A percentile compares a stretch with the other conserved stretches of the same genome.
Conservation (phyloP, 2,888 invertebrate species). For the Beris morrisii region DNA sequence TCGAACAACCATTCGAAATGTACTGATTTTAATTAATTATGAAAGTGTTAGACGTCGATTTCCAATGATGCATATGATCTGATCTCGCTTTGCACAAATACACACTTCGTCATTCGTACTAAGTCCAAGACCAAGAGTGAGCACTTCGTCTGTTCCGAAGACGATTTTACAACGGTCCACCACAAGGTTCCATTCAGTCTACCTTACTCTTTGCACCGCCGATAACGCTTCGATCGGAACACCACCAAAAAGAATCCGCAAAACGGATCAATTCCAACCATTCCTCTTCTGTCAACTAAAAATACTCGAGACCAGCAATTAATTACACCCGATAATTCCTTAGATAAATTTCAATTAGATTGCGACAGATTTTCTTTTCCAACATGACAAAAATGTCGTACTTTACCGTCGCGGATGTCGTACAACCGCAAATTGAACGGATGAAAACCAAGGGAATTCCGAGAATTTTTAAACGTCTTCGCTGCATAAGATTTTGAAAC, state of each 20-base stretch:
- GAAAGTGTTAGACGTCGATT: too few relatives aligned
- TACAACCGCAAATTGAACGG: slow-evolving; percentile 20
- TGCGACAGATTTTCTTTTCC: slow-evolving; percentile 34
- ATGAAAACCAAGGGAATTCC: slow-evolving; percentile 15
- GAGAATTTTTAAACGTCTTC: slow-evolving; percentile 15
- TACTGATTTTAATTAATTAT: too few relatives aligned
- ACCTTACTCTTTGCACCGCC: too few relatives aligned
- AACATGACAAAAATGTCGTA: slow-evolving; percentile 3
- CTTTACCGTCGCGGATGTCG: slow-evolving; percentile 16
- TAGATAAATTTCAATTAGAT: slow-evolving; percentile 40
- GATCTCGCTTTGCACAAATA: too few relatives aligned
- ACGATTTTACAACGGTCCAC: too few relatives aligned
- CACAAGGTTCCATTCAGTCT: too few relatives aligned
- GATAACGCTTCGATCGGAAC: too few relatives aligned
- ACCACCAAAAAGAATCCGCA: neutral
- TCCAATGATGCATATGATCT: too few relatives aligned
- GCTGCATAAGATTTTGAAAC: slow-evolving; percentile 19
- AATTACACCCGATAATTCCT: slow-evolving; percentile 36
- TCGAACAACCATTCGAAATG: too few relatives aligned
- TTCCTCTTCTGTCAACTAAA: slow-evolving; percentile 14
- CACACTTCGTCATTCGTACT: too few relatives aligned
- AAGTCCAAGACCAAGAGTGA: too few relatives aligned
- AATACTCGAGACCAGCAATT: slow-evolving; percentile 32
- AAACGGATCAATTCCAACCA: neutral
- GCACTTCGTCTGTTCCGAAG: too few relatives aligned